These are phyloP conservation scores for Crotalus helleri DNA, from an alignment of 2,113 vertebrate genomes.

Conservation along the genomic window DNA sequence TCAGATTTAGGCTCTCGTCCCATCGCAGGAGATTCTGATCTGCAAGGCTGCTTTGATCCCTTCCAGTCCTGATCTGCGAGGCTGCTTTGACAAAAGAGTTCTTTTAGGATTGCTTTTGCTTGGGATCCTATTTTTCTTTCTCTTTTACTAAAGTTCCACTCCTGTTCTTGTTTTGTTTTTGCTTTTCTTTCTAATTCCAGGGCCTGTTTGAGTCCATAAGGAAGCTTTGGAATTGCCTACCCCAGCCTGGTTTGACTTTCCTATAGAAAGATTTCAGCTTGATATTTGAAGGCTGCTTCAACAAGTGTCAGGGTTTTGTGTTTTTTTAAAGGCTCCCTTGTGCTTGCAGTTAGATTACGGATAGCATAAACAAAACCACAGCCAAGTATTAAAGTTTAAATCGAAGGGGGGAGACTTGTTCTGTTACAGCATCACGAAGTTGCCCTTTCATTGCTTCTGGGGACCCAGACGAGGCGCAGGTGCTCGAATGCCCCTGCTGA, in stretches of 20 bases:
- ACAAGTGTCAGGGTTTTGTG: background rate
- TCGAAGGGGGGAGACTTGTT: constrained; percentile 7
- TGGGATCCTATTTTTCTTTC: background rate
- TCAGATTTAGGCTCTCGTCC: background rate
- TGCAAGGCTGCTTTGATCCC: background rate
- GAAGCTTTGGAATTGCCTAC: background rate
- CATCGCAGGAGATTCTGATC: background rate
- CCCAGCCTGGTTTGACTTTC: background rate
- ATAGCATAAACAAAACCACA: constrained; percentile 24
- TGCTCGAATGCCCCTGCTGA: background rate
- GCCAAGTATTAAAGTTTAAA: constrained; percentile 18
- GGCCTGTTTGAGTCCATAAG: background rate
- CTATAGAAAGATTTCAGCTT: accelerated
- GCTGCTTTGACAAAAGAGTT: background rate
- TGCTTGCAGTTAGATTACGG: constrained; percentile 2
- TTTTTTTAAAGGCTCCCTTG: constrained; percentile 8
- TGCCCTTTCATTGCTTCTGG: background rate
- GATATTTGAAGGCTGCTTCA: accelerated
- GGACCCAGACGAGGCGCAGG: constrained; percentile 40
- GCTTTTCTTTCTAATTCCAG: background rate
- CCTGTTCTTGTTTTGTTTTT: background rate
- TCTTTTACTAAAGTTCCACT: background rate
- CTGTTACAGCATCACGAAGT: background rate
- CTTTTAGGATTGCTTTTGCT: background rate
- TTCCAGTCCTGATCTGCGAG: background rate